Evolutionary conservation across 2,888 invertebrate species (phyloP).

Genomic region (Spodoptera exigua): DNA sequence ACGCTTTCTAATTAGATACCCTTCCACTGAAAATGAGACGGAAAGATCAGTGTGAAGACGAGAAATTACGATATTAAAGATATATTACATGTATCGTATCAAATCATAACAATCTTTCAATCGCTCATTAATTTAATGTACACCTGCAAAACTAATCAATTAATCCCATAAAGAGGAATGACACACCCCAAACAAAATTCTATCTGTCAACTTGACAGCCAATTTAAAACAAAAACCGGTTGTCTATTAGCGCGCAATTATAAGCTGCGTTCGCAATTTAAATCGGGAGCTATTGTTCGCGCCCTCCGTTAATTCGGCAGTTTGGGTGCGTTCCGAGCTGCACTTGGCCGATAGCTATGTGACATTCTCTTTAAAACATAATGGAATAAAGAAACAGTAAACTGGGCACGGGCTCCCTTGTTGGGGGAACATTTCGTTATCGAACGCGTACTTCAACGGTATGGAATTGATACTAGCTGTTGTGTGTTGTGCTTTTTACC

Average conservation of each 20-base stretch:
- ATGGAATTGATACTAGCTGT: constrained; percentile 65
- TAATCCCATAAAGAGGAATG: neutral
- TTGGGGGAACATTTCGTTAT: constrained; percentile 83
- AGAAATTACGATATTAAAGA: no score
- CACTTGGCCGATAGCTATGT: constrained; percentile 83
- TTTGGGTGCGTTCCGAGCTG: constrained; percentile 67
- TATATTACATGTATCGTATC: no score
- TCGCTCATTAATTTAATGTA: no score
- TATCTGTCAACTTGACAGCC: constrained; percentile 55
- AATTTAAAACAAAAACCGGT: constrained; percentile 64
- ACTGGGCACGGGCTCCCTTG: constrained; percentile 81
- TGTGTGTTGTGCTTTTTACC: neutral
- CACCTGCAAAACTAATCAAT: no score
- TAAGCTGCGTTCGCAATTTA: constrained; percentile 68
- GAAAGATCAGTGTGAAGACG: no score
- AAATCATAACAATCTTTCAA: no score
- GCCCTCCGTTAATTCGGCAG: constrained; percentile 64
- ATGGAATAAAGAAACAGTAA: constrained; percentile 89
- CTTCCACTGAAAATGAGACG: no score
- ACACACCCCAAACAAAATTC: neutral
- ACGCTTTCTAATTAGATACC: no score
- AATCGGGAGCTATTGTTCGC: constrained; percentile 68
- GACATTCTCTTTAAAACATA: constrained; percentile 88
- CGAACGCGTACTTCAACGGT: constrained; percentile 55
- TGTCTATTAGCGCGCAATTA: constrained; percentile 66